Percentiles rank a stretch among this genome's conserved stretches.
phyloP scores from a whole-genome alignment of 2,888 invertebrate species.

The Chrysolina haemoptera region DNA sequence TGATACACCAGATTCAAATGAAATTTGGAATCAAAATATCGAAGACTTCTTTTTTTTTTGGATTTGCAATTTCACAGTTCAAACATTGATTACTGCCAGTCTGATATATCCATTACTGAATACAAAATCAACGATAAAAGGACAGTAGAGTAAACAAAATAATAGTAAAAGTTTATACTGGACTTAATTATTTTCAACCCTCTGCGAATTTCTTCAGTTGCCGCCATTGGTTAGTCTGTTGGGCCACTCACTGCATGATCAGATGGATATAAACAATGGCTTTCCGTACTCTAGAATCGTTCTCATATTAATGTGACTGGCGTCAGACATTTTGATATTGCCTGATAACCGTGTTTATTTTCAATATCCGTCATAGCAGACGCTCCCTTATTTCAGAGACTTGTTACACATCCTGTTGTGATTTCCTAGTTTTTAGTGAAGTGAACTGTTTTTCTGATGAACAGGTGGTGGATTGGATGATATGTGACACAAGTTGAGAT shows the following conservation, averaged over 20 bases:
- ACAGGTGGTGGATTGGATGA: background rate
- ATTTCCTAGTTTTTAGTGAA: background rate
- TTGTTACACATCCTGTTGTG: slow-evolving; percentile 1
- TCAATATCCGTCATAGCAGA: slow-evolving; percentile 33
- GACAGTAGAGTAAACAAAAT: too few relatives aligned
- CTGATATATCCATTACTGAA: too few relatives aligned
- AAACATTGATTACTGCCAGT: too few relatives aligned
- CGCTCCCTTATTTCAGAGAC: slow-evolving; percentile 3
- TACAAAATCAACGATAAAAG: too few relatives aligned
- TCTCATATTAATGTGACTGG: slow-evolving; percentile 31
- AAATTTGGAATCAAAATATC: too few relatives aligned
- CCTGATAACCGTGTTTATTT: slow-evolving; percentile 45
- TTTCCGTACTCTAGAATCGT: slow-evolving; percentile 27
- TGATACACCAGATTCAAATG: too few relatives aligned
- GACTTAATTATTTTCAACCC: background rate
- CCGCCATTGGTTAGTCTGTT: slow-evolving; percentile 10
- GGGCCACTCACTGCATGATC: slow-evolving; percentile 7
- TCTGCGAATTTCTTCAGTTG: background rate
- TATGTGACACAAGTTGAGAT: background rate
- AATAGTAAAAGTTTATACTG: too few relatives aligned
- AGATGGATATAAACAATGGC: slow-evolving; percentile 27
- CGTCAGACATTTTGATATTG: slow-evolving; percentile 44
- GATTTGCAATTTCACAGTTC: too few relatives aligned
- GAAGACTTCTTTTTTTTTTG: too few relatives aligned
- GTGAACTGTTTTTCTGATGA: background rate